Evolutionary conservation across 2,888 invertebrate genomes (phyloP).

Genomic region (Pristionchus maxplancki): DNA sequence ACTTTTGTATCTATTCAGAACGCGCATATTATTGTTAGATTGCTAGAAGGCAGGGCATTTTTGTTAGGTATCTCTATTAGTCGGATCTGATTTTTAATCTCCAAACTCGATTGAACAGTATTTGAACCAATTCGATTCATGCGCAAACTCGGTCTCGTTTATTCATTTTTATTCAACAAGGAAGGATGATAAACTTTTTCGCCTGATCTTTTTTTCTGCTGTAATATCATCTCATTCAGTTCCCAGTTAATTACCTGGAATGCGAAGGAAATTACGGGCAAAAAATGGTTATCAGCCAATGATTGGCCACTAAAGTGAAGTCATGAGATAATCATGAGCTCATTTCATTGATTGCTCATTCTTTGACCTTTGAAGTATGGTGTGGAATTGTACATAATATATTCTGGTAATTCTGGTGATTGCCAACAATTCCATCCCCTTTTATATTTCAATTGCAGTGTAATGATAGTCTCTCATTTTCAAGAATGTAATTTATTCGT

Average conservation of each 20-base stretch:
- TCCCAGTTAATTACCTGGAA: slow-evolving; percentile 9
- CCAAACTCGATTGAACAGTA: neutral
- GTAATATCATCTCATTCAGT: slow-evolving; percentile 11
- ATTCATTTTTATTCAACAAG: neutral
- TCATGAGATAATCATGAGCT: neutral
- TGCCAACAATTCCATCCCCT: neutral
- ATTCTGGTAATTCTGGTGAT: neutral
- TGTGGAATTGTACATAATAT: neutral
- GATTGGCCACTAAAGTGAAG: neutral
- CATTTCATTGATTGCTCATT: neutral
- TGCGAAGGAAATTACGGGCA: neutral
- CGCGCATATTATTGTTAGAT: neutral
- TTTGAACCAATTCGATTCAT: neutral
- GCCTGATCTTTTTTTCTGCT: neutral
- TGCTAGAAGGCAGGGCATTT: neutral
- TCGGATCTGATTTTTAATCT: neutral
- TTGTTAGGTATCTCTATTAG: neutral
- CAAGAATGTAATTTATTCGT: slow-evolving; percentile 39
- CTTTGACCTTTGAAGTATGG: neutral
- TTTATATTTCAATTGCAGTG: neutral
- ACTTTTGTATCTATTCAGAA: neutral
- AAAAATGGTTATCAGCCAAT: neutral
- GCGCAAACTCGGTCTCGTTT: neutral
- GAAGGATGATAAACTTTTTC: neutral
- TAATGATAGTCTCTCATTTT: neutral